Percentiles rank a stretch among this genome's conserved stretches.
phyloP scores from a whole-genome alignment of 2,797 vertebrate species.

The Chloroceryle inda region DNA sequence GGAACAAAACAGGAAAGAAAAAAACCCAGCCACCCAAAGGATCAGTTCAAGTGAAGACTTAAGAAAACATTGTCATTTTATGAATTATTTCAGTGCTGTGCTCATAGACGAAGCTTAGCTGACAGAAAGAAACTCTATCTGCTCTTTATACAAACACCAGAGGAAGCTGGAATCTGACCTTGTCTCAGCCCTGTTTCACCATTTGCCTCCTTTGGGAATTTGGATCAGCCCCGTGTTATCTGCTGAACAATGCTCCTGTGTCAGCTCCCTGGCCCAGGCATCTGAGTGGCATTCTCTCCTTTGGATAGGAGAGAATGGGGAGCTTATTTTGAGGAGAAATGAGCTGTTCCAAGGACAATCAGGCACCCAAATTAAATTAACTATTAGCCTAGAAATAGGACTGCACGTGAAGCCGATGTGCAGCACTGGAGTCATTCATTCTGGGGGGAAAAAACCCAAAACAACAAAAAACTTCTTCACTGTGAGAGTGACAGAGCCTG shows the following conservation, averaged over 20 bases:
- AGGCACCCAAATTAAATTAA: slow-evolving; percentile 25
- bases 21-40: background rate
- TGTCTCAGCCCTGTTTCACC: background rate
- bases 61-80: slow-evolving; percentile 27
- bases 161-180: slow-evolving; percentile 42
- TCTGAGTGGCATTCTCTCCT: background rate
- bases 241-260: background rate
- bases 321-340: slow-evolving; percentile 10
- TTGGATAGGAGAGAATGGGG: background rate
- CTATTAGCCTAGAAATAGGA: background rate
- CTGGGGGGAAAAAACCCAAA: no score
- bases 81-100: background rate
- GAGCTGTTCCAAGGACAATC: slow-evolving; percentile 12
- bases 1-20: background rate
- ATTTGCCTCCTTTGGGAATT: slow-evolving; percentile 26
- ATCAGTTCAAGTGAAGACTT: background rate
- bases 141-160: background rate
- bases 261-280: background rate
- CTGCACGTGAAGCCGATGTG: rapidly evolving
- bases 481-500: no score
- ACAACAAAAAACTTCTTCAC: no score
- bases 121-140: background rate
- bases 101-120: background rate
- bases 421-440: background rate
- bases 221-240: background rate